Evolutionary conservation across 2,888 invertebrate species (phyloP).

Genomic region (Ormyrus rosae): DNA sequence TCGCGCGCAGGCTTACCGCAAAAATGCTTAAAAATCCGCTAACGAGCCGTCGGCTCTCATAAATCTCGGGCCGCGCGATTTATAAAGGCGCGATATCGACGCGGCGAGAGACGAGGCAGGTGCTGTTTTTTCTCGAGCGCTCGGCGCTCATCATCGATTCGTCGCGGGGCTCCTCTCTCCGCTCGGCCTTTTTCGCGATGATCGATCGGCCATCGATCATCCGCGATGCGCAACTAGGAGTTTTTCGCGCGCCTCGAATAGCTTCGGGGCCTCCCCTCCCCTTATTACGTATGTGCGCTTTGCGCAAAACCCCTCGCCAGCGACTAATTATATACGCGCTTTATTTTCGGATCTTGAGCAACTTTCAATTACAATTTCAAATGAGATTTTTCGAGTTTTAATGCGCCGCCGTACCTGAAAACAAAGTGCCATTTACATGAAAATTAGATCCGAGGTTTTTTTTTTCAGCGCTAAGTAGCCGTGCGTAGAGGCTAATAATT

Average conservation of each 20-base stretch:
- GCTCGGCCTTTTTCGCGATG: slow-evolving; percentile 62
- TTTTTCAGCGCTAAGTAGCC: neutral
- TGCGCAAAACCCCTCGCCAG: slow-evolving; percentile 21
- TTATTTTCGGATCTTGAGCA: neutral
- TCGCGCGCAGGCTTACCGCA: neutral
- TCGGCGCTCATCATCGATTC: slow-evolving; percentile 45
- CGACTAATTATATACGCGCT: slow-evolving; percentile 47
- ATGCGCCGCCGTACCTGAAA: no score
- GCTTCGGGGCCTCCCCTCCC: neutral
- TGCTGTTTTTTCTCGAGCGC: no score
- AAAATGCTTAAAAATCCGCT: slow-evolving; percentile 17
- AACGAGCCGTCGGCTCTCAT: neutral
- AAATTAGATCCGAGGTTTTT: no score
- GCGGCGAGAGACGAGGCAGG: neutral
- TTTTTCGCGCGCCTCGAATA: slow-evolving; percentile 49
- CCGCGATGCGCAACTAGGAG: slow-evolving; percentile 44
- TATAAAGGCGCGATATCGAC: slow-evolving; percentile 51
- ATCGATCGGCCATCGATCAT: slow-evolving; percentile 68
- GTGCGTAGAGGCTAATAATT: slow-evolving; percentile 22
- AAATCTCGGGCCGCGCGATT: slow-evolving; percentile 12
- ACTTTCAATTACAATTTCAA: no score
- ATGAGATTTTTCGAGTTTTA: no score
- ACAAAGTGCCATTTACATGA: no score
- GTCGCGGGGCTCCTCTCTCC: slow-evolving; percentile 59
- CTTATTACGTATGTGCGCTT: slow-evolving; percentile 51